phyloP scores from a whole-genome alignment of 2,888 invertebrate species.

The Sisyra nigra region DNA sequence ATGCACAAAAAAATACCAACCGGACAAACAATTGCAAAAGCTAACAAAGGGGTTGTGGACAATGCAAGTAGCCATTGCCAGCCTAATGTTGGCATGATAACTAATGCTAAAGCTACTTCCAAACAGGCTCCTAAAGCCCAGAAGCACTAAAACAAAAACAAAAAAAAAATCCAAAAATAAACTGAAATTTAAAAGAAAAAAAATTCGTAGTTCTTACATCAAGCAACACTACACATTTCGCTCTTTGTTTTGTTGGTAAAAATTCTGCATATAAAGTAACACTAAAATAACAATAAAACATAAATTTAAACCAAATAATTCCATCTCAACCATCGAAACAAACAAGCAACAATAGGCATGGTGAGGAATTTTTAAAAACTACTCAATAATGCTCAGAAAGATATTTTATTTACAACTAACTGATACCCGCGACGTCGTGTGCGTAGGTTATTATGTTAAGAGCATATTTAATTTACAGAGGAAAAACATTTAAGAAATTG shows the following conservation, averaged over 20 bases:
- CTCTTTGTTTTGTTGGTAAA: slow-evolving; percentile 82
- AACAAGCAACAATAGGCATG: slow-evolving; percentile 7
- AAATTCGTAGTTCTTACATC: slow-evolving; percentile 52
- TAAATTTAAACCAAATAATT: slow-evolving; percentile 12
- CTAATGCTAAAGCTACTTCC: slow-evolving; percentile 77
- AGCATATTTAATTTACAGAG: no score
- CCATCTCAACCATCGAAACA: no score
- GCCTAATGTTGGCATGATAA: slow-evolving; percentile 82
- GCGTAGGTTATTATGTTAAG: no score
- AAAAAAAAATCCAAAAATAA: not conserved
- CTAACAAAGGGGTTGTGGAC: slow-evolving; percentile 74
- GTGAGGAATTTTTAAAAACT: no score
- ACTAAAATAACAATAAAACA: slow-evolving; percentile 33
- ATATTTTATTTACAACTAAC: no score
- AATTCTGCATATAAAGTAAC: slow-evolving; percentile 94
- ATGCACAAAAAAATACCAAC: slow-evolving; percentile 32
- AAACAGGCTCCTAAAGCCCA: slow-evolving; percentile 93
- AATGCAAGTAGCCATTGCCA: slow-evolving; percentile 85
- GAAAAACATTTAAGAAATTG: no score
- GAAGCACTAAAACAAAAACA: slow-evolving; percentile 51
- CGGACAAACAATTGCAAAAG: slow-evolving; percentile 67
- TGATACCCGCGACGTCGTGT: no score
- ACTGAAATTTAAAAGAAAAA: not conserved
- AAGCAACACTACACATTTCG: slow-evolving; percentile 86
- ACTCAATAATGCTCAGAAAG: no score